Base-by-base conservation (phyloP, 2,888 invertebrate species). In the Neoitamus cyanurus region DNA sequence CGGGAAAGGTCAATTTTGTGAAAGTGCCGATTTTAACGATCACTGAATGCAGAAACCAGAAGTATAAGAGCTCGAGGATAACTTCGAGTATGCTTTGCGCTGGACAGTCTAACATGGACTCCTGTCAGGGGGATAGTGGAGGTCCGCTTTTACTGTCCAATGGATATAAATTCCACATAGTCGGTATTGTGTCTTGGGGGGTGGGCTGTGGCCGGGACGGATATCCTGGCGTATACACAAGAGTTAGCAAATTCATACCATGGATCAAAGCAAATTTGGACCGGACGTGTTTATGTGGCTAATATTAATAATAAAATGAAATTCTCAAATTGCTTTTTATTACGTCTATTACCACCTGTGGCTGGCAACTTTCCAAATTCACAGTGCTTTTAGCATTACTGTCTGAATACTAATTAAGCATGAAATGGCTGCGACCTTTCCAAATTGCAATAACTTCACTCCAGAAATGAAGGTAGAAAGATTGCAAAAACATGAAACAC, bases 41-140 rank as follows among this genome's bases (percentile, higher is more conserved):
- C 82, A 92, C 93, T 2, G 96, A 97, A 90, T 97, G 97, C 89
- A 92, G 96, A 48, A 94, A 94, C 78, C 95, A 95, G 94, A 97
- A 96, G 91, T 97, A 97, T 89, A 93, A 96, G 85, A 95, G 96
- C 0, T 94, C 95, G 13, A 93, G 97, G 88, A 97, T 97, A 87
- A 97, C 96, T 7, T 92, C 93, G 84, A 96, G 96, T 88, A 97
- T 97, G 97, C 89, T 97, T 85, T 97, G 97, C 89, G 97, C 97
- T 7, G 97, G 97, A 13, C 93, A 94, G 86, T 95, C 96, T 2
- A 93, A 93, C 5, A 95, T 95, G 89, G 97, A 97, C 91, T 97
- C 97, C 0, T 97, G 97, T 88, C 97, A 97, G 91, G 97, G 97
- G 0, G 97, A 97, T 90, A 96, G 96, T 87, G 97, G 97, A 15